These are phyloP conservation scores for Strix uralensis DNA, from an alignment of 2,113 vertebrate genomes.

Conservation along the genomic window DNA sequence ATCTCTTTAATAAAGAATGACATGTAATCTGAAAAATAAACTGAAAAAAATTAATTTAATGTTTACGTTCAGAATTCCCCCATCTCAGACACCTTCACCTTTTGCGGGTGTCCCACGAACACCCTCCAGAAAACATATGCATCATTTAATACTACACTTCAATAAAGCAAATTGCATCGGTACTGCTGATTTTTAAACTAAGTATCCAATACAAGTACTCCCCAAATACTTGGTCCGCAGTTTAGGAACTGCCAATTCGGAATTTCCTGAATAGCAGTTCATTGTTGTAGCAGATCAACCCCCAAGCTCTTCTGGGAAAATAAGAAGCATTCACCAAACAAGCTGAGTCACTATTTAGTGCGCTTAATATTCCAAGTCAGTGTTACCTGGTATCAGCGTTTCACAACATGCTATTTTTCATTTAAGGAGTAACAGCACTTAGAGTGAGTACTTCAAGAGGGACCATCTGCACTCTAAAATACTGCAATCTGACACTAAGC, in stretches of 20 bases:
- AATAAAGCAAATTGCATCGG: constrained; percentile 44
- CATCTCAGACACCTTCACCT: constrained; percentile 63
- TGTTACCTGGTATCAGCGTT: constrained; percentile 39
- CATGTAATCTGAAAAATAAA: constrained; percentile 87
- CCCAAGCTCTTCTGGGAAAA: constrained; percentile 41
- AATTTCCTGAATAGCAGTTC: constrained; percentile 35
- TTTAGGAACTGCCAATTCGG: constrained; percentile 35
- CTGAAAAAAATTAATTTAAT: constrained; percentile 83
- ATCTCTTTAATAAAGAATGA: constrained; percentile 83
- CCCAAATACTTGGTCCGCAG: constrained; percentile 40
- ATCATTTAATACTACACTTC: constrained; percentile 32
- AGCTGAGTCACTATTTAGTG: constrained; percentile 35
- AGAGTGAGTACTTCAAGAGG: constrained; percentile 36
- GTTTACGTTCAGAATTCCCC: constrained; percentile 77
- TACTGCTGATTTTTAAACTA: constrained; percentile 58
- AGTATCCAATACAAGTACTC: constrained; percentile 40
- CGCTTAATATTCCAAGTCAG: constrained; percentile 13
- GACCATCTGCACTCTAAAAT: constrained; percentile 52
- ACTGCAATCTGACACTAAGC: constrained; percentile 24
- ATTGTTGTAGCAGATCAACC: not conserved
- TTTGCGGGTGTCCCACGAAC: constrained; percentile 72
- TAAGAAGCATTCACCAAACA: constrained; percentile 36
- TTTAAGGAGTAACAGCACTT: constrained; percentile 31
- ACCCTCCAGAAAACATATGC: constrained; percentile 52
- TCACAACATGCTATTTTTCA: constrained; percentile 34